Base-by-base conservation (phyloP, 2,888 invertebrate genomes). In the Ichneumoninae sp. region DNA sequence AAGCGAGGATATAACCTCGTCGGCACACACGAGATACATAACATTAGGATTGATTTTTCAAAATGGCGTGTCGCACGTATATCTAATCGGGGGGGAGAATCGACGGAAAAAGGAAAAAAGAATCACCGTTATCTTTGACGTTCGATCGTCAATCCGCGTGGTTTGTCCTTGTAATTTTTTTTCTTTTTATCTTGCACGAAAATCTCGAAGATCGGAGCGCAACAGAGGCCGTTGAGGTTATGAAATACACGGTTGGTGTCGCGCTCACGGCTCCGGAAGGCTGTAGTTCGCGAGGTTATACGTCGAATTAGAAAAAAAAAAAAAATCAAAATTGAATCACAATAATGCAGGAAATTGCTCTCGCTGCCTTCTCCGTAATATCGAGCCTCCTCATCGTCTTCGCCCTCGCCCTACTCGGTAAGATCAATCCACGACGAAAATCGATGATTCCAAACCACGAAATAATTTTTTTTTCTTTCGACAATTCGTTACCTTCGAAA, bases 351-450 rank as follows among this genome's bases (percentile, higher is more conserved):
- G 95, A 95, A 91, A 92, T 94, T 88, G 88, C 94, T 86, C 91
- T 95, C 87, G 94, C 95, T 86, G 92, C 94, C 83, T 92, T 95
- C 88, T 95, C 95, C 80, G 94, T 95, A 88, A 89, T 95, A 89
- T 95, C 95, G 86, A 95, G 95, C 87, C 92, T 95, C 88, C 91
- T 94, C 88, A 94, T 96, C 91, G 95, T 95, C 85, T 94, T 95
- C 89, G 92, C 95, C 79, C 95, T 95, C 89, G 95, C 96, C 87
- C 90, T 94, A 83, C 93, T 96, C 92, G 96, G 96, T 96, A 95
- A 95, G 94, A 88, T n/a, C 57, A 16, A 47, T 16, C 16, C 16
- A 47, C 44, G 3, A 13, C 44, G 30, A n/a, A 54, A 7, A 65
- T 47, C 70, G 57, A 8, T 40, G 16, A 30, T 44, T 77, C 69